Conservation (phyloP, 2,797 vertebrate genomes). For the Cuculus canorus region DNA sequence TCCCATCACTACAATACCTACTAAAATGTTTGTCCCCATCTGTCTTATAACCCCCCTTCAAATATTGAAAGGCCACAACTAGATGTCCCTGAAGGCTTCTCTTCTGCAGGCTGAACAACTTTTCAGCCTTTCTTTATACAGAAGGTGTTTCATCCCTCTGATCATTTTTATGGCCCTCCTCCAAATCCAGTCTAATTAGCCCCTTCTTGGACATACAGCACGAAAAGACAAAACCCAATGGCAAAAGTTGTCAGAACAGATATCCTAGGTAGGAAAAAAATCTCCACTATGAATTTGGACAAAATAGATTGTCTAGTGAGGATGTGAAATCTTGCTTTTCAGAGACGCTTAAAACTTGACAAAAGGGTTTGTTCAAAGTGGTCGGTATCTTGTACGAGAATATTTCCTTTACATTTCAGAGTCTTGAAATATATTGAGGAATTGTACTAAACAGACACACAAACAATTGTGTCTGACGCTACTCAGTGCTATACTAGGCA, state of each 20-base stretch:
- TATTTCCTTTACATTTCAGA: not conserved
- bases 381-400: not conserved
- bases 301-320: not conserved
- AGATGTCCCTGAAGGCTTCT: not conserved
- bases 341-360: not conserved
- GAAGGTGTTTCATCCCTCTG: not conserved
- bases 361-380: not conserved
- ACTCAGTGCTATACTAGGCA: not conserved
- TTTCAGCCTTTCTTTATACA: not conserved
- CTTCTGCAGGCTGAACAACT: not conserved
- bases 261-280: not conserved
- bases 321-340: not conserved
- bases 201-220: rapidly evolving
- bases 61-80: not conserved
- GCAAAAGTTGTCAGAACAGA: not conserved
- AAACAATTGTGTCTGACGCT: not conserved
- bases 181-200: not conserved
- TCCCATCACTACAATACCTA: not conserved
- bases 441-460: not conserved
- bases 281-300: not conserved
- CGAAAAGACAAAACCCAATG: not conserved
- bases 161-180: not conserved
- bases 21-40: not conserved
- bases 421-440: not conserved
- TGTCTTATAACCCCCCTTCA: not conserved